These are phyloP conservation scores for Stegodyphus mimosarum DNA, from an alignment of 1,140 invertebrate species.

Conservation along the genomic window DNA sequence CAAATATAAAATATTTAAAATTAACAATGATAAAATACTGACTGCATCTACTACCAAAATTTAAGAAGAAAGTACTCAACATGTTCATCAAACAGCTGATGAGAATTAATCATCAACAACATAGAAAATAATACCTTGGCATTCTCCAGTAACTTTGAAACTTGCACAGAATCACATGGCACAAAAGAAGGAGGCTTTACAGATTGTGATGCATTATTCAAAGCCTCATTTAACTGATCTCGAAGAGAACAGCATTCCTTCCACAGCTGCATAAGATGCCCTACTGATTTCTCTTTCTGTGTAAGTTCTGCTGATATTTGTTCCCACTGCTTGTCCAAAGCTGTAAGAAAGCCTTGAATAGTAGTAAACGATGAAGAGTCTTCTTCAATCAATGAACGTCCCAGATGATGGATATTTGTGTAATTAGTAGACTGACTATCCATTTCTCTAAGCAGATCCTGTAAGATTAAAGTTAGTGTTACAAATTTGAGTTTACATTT, in stretches of 20 bases:
- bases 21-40: too few species aligned
- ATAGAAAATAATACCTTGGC: constrained; percentile 62
- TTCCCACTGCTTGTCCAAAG: constrained; percentile 83
- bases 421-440: constrained; percentile 18
- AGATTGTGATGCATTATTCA: constrained; percentile 54
- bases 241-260: constrained; percentile 74
- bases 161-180: constrained; percentile 61
- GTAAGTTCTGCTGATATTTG: constrained; percentile 79
- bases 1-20: too few species aligned
- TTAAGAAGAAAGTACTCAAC: too few species aligned
- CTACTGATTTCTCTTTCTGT: constrained; percentile 76
- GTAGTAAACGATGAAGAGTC: constrained; percentile 81
- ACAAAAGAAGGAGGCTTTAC: constrained; percentile 12
- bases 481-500: too few species aligned
- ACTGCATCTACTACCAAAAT: too few species aligned
- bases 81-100: too few species aligned
- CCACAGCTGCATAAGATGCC: constrained; percentile 78
- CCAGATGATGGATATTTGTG: constrained; percentile 75
- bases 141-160: constrained; percentile 66
- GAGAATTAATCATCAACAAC: too few species aligned
- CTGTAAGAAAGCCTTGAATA: constrained; percentile 81
- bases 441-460: constrained; percentile 41
- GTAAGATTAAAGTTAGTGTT: background rate
- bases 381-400: constrained; percentile 80
- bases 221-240: constrained; percentile 64